phyloP scores from a whole-genome alignment of 2,888 invertebrate species.

The Salticus scenicus region DNA sequence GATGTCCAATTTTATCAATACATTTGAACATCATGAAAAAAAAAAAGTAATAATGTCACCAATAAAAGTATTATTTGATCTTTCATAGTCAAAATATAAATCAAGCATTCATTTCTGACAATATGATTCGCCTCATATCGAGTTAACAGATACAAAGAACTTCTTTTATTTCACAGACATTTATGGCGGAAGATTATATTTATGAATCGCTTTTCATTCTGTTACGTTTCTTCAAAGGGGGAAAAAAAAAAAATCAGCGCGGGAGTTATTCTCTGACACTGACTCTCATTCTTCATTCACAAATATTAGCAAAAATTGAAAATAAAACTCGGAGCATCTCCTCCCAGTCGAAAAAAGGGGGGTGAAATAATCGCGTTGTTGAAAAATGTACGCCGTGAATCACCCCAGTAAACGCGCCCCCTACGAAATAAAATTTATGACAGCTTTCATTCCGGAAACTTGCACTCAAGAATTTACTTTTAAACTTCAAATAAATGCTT shows the following conservation, averaged over 20 bases:
- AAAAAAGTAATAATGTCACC: too few species aligned
- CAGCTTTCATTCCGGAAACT: constrained; percentile 60
- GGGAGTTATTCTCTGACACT: constrained; percentile 23
- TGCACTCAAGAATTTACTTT: constrained; percentile 67
- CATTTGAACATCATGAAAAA: too few species aligned
- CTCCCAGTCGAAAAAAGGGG: constrained; percentile 19
- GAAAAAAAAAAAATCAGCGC: constrained; percentile 10
- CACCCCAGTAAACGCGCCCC: constrained; percentile 56
- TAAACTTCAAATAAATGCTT: constrained; percentile 67
- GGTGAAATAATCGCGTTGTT: constrained; percentile 61
- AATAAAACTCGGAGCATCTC: constrained; percentile 29
- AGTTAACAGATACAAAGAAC: not conserved
- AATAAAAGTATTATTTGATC: too few species aligned
- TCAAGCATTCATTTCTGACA: not conserved
- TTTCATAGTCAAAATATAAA: too few species aligned
- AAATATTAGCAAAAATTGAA: constrained; percentile 42
- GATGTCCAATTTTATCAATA: too few species aligned
- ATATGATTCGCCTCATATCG: not conserved
- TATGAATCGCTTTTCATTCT: not conserved
- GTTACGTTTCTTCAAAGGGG: not conserved
- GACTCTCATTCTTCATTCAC: constrained; percentile 55
- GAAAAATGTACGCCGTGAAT: constrained; percentile 61
- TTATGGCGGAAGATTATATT: constrained; percentile 2
- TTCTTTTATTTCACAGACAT: not conserved
- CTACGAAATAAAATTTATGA: constrained; percentile 56